Evolutionary conservation across 1,140 invertebrate species (phyloP).

Genomic region (Antheraea pernyi): DNA sequence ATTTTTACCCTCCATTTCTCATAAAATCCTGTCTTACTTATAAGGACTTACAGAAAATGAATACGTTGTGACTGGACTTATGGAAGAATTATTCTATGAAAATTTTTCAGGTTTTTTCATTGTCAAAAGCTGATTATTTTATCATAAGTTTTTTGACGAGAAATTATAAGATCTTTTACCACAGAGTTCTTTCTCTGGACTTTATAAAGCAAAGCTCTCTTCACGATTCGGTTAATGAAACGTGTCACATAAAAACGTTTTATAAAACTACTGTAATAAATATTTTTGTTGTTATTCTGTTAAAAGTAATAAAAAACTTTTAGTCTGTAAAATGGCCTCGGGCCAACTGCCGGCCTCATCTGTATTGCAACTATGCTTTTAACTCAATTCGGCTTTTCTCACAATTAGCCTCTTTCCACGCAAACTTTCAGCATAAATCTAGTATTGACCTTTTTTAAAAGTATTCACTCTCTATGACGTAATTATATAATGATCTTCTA

Average conservation of each 20-base stretch:
- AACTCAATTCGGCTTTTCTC: conserved; percentile 24
- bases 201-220: not conserved
- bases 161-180: too few species aligned
- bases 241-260: not conserved
- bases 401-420: conserved; percentile 21
- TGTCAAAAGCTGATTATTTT: too few species aligned
- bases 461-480: not conserved
- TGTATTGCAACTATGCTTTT: conserved; percentile 28
- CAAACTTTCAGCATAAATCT: conserved; percentile 5
- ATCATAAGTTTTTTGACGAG: too few species aligned
- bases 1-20: too few species aligned
- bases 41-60: too few species aligned
- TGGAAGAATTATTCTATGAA: too few species aligned
- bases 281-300: conserved; percentile 19
- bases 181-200: not conserved
- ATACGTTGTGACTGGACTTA: too few species aligned
- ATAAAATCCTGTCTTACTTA: too few species aligned
- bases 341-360: conserved; percentile 33
- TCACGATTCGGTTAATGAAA: not conserved
- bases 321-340: conserved; percentile 30
- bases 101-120: too few species aligned
- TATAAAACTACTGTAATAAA: not conserved
- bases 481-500: not conserved
- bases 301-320: conserved; percentile 28
- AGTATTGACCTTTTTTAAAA: not conserved